These are phyloP conservation scores for Acronicta psi DNA, from an alignment of 2,888 invertebrate genomes.

Conservation along the genomic window DNA sequence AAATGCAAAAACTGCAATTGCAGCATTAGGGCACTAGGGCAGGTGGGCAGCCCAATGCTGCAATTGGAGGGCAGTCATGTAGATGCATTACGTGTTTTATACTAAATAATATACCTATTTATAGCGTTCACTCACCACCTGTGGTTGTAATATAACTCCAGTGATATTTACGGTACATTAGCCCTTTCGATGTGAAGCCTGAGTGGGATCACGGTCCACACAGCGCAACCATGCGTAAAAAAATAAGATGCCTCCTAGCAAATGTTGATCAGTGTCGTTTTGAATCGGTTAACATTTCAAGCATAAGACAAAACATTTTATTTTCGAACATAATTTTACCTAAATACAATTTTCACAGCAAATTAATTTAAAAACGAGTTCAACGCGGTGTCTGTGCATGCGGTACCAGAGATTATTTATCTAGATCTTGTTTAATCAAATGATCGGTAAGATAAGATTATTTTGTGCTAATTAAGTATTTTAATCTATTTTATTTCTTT, in stretches of 20 bases:
- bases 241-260: slow-evolving; percentile 4
- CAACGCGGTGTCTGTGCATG: not conserved
- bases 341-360: too few species aligned
- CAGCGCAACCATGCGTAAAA: slow-evolving; percentile 31
- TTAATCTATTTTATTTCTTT: too few species aligned
- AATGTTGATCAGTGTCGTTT: slow-evolving; percentile 28
- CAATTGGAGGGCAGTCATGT: too few species aligned
- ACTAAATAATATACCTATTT: not conserved
- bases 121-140: slow-evolving; percentile 2
- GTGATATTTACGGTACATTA: slow-evolving; percentile 49
- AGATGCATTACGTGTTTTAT: not conserved
- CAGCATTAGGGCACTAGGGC: too few species aligned
- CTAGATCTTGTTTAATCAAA: too few species aligned
- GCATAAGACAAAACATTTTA: slow-evolving; percentile 2
- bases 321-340: too few species aligned
- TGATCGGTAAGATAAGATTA: too few species aligned
- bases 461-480: too few species aligned
- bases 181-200: slow-evolving; percentile 21
- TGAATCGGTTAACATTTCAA: slow-evolving; percentile 28
- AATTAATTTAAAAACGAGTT: too few species aligned
- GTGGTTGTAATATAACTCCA: slow-evolving; percentile 42
- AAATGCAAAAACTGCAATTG: too few species aligned
- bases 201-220: slow-evolving; percentile 24
- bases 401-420: too few species aligned
- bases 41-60: too few species aligned